A percentile compares a stretch with the other conserved stretches of the same genome.
Evolutionary conservation across 2,888 invertebrate species (phyloP).

Genomic region (Melanostoma scalare): DNA sequence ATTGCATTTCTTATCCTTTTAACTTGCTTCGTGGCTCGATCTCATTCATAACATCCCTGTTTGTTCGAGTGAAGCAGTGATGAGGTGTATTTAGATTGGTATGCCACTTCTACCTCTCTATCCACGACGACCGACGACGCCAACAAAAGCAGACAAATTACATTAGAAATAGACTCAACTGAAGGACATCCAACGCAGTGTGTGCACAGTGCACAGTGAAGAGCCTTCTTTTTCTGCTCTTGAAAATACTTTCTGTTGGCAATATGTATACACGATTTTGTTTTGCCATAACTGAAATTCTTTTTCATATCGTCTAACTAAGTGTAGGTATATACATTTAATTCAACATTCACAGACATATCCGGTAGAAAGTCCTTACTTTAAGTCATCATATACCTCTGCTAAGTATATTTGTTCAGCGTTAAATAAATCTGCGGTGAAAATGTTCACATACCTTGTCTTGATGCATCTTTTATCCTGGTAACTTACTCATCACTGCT

Average conservation of each 20-base stretch:
- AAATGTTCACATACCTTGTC: slow-evolving; percentile 54
- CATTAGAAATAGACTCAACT: slow-evolving; percentile 42
- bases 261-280: slow-evolving; percentile 19
- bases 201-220: slow-evolving; percentile 13
- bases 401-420: slow-evolving; percentile 46
- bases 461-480: slow-evolving; percentile 21
- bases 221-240: slow-evolving; percentile 29
- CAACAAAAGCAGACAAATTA: slow-evolving; percentile 30
- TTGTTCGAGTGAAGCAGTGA: slow-evolving; percentile 26
- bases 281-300: slow-evolving; percentile 36
- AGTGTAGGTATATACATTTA: slow-evolving; percentile 48
- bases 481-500: slow-evolving; percentile 27
- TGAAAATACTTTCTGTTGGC: slow-evolving; percentile 14
- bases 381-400: slow-evolving; percentile 35
- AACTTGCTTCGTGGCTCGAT: neutral
- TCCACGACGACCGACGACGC: neutral
- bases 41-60: slow-evolving; percentile 18
- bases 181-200: slow-evolving; percentile 8
- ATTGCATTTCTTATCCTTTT: slow-evolving; percentile 34
- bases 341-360: slow-evolving; percentile 37
- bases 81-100: neutral
- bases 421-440: slow-evolving; percentile 58
- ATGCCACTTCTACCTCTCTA: slow-evolving; percentile 1
- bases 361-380: slow-evolving; percentile 42
- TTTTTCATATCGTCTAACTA: slow-evolving; percentile 37